Base-by-base conservation (phyloP, 2,113 vertebrate genomes). In the Psettodes erumei region DNA sequence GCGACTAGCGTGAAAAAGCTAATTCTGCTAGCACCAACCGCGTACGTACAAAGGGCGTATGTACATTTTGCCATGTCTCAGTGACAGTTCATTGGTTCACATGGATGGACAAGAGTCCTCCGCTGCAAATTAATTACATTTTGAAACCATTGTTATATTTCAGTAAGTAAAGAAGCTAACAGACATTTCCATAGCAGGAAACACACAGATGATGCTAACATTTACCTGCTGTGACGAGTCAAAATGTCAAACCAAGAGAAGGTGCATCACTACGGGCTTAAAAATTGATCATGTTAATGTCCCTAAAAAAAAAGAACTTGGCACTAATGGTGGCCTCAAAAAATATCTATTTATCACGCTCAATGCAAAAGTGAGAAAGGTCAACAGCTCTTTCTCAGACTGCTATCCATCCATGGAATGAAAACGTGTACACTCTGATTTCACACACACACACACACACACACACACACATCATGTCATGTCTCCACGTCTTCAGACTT, bases 341-440 rank as follows among this genome's bases (percentile, higher is more conserved):
- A n/a, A n/a, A n/a, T n/a, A n/a, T n/a, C n/a, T n/a, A n/a, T n/a
- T n/a, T n/a, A n/a, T n/a, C n/a, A n/a, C n/a, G n/a, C n/a, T n/a
- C n/a, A n/a, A n/a, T n/a, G n/a, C n/a, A n/a, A n/a, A n/a, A 18
- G 59, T 61, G 3, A 88, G 79, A 55, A 61, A 47, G 63, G 81
- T 65, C 64, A 86, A 72, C 60, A 32, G 11, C 21, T 69, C 19
- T 74, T 86, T 90, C 79, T 82, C 82, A 87, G 77, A 75, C 27
- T 61, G 40, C 54, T 54, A 70, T 9, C 8, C 2, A 63, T 73
- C 60, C 75, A 77, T 72, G 71, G 35, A 67, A 18, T 35, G 30
- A 27, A 66, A 67, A 65, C 2, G 47, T 51, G 13, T 32, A 16
- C 33, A 45, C 28, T 23, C 55, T n/a, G n/a, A 64, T 53, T 59